Base-by-base conservation (phyloP, 2,888 invertebrate genomes). In the Stenodera caucasica region DNA sequence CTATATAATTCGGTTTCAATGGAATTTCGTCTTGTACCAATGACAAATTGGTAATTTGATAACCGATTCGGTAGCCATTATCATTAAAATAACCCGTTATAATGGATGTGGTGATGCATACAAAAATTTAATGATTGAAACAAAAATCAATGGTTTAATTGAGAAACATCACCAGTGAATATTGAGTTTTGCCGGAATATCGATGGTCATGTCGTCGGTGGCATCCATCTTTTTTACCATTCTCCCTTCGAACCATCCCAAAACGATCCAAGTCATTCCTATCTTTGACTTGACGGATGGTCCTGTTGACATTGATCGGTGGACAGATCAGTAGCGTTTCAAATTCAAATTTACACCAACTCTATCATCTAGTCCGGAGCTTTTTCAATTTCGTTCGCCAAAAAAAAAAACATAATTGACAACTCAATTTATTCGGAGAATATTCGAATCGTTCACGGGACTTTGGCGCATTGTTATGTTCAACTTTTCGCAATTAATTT, bases 1-100 rank as follows among this genome's bases (percentile, higher is more conserved):
- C 60, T 58, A 60, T 45, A 54, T 63, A 65, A 65, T 63, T 65
- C 62, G 37, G 60, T 60, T 62, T 57, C 55, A 60, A 53, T 54
- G 45, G 37, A 53, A 45, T 18, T 37, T 29, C 32, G 54, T 21
- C 35, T 30, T 6, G 52, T 14, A 52, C 45, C 33, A 52, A 52
- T 52, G 60, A 60, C 53, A 60, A 60, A 60, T 60, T 60, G 60
- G 60, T 57, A 60, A 60, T 57, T 57, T 57, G 60, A 60, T 57
- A 60, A 60, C 60, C 45, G 21, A 57, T 50, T 60, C 21, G 21
- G 45, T 45, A 45, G 45, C 21, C 45, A 45, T 45, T 45, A 45
- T 21, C 45, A 45, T 45, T 45, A 45, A 21, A 3, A 12, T 45
- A 9, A 21, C 21, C 11, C 21, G 45, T 12, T 45, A 18, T 45